Evolutionary conservation across 2,113 vertebrate genomes (phyloP).

Genomic region (Sphyrna mokarran): DNA sequence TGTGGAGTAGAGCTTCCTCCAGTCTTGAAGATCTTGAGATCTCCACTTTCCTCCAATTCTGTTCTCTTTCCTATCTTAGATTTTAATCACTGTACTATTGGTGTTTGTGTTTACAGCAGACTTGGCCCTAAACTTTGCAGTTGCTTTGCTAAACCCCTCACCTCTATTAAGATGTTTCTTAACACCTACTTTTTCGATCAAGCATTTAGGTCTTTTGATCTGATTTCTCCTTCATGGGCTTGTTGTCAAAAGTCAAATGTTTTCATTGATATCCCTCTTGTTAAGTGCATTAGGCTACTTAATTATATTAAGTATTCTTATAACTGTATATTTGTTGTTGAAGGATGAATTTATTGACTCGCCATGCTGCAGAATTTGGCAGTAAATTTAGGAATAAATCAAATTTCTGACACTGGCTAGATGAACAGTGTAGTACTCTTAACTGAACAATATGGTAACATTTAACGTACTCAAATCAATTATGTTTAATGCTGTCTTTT

Average conservation of each 20-base stretch:
- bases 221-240: not conserved
- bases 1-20: not conserved
- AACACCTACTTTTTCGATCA: not conserved
- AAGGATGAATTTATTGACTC: not conserved
- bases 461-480: not conserved
- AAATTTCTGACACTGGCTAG: not conserved
- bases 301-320: not conserved
- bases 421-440: constrained; percentile 14
- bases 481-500: not conserved
- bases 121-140: not conserved
- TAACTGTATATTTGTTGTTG: not conserved
- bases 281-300: not conserved
- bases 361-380: not conserved
- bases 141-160: not conserved
- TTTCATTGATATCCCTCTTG: not conserved
- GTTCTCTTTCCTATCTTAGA: not conserved
- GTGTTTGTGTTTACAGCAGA: no score
- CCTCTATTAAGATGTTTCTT: not conserved
- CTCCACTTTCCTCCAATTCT: no score
- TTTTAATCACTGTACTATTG: not conserved
- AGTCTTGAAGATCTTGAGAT: not conserved
- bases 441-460: not conserved
- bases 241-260: not conserved
- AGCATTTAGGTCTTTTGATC: not conserved
- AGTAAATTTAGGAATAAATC: not conserved